Evolutionary conservation across 2,888 invertebrate genomes (phyloP).

Genomic region (Cordilura impudica): DNA sequence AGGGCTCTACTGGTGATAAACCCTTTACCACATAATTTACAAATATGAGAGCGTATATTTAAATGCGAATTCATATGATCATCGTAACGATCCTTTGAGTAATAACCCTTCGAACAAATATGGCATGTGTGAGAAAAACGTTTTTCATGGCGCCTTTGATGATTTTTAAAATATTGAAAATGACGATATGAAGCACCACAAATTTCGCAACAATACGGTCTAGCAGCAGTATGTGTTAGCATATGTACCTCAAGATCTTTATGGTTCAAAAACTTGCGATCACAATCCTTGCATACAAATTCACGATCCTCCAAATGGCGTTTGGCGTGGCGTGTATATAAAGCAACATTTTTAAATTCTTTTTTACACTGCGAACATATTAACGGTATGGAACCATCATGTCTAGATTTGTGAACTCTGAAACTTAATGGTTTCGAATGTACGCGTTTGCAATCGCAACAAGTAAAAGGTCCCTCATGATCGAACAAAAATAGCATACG

Average conservation of each 20-base stretch:
- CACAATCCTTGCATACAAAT: slow-evolving; percentile 43
- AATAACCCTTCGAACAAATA: slow-evolving; percentile 57
- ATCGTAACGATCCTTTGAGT: slow-evolving; percentile 45
- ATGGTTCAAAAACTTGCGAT: slow-evolving; percentile 41
- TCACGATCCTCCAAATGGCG: slow-evolving; percentile 49
- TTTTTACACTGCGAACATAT: slow-evolving; percentile 51
- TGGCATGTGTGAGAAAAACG: slow-evolving; percentile 49
- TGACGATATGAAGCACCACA: slow-evolving; percentile 56
- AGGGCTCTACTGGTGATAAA: slow-evolving; percentile 57
- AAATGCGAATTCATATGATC: slow-evolving; percentile 59
- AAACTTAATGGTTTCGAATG: slow-evolving; percentile 42
- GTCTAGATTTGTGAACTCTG: slow-evolving; percentile 50
- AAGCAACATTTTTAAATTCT: slow-evolving; percentile 28
- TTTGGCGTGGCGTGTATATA: slow-evolving; percentile 49
- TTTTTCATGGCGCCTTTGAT: slow-evolving; percentile 48
- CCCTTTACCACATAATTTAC: slow-evolving; percentile 51
- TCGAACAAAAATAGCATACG: slow-evolving; percentile 45
- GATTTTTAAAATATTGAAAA: slow-evolving; percentile 40
- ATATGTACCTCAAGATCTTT: slow-evolving; percentile 51
- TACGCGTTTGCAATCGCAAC: slow-evolving; percentile 32
- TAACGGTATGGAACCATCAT: slow-evolving; percentile 46
- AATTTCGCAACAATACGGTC: slow-evolving; percentile 55
- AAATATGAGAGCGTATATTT: slow-evolving; percentile 48
- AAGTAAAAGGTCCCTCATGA: slow-evolving; percentile 55
- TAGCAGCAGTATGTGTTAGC: slow-evolving; percentile 48